phyloP scores from a whole-genome alignment of 2,113 vertebrate species.

The Onychostoma macrolepis region DNA sequence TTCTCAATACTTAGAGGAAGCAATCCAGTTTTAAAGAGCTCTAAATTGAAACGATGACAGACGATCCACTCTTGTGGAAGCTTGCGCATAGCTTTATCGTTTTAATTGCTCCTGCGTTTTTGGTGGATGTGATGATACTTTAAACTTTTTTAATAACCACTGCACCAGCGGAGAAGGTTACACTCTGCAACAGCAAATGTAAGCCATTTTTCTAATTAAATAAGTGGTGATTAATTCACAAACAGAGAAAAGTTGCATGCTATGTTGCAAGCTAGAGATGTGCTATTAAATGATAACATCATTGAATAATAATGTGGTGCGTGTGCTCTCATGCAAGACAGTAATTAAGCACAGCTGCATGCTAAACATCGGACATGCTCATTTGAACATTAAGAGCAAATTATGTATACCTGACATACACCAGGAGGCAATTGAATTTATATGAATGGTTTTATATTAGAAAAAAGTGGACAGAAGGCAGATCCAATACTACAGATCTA shows the following conservation, averaged over 20 bases:
- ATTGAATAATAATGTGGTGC: neutral
- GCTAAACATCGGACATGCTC: neutral
- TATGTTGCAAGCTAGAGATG: neutral
- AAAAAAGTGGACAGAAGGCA: neutral
- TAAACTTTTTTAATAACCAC: neutral
- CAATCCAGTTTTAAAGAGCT: neutral
- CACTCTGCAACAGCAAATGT: neutral
- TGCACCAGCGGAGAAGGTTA: neutral
- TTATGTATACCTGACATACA: neutral
- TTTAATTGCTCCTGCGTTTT: conserved; percentile 44
- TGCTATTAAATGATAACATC: neutral
- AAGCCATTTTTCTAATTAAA: conserved; percentile 15
- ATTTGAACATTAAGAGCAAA: neutral
- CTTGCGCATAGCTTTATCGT: conserved; percentile 12
- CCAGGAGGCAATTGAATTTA: neutral
- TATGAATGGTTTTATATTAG: neutral
- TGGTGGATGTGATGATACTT: neutral
- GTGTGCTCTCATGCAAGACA: neutral
- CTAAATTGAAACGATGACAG: conserved; percentile 12
- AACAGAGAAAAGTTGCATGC: neutral
- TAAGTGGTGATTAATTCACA: neutral
- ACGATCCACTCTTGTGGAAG: conserved; percentile 26
- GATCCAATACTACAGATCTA: neutral
- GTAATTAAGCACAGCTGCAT: neutral
- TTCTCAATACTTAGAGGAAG: neutral